These are phyloP conservation scores for Chrysomela aeneicollis DNA, from an alignment of 2,888 invertebrate species.

Conservation along the genomic window DNA sequence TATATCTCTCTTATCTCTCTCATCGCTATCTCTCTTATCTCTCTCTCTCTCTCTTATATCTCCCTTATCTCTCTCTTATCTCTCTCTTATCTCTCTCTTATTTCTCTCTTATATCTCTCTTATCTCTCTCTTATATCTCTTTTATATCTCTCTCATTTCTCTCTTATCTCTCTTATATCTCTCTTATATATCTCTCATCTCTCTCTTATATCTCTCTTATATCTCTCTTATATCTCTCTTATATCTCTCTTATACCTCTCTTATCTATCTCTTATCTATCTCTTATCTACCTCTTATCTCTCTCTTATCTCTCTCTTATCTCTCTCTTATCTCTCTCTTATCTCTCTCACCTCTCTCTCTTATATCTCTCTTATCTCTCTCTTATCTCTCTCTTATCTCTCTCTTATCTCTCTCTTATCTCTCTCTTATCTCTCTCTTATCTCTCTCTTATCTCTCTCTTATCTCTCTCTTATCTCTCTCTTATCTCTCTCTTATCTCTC, in stretches of 20 bases:
- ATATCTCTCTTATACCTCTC: not conserved
- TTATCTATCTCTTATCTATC: not conserved
- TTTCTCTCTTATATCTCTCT: not conserved
- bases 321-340: too few relatives aligned
- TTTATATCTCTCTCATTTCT: too few relatives aligned
- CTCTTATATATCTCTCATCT: not conserved
- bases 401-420: slow-evolving; percentile 8
- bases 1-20: slow-evolving; percentile 5
- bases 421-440: not conserved
- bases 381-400: not conserved
- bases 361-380: not conserved
- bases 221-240: slow-evolving; percentile 5
- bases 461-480: not conserved
- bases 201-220: slow-evolving; percentile 5
- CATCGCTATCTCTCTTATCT: not conserved
- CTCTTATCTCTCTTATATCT: too few relatives aligned
- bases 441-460: not conserved
- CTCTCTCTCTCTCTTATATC: too few relatives aligned
- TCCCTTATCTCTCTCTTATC: not conserved
- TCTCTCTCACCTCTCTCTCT: too few relatives aligned
- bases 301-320: too few relatives aligned
- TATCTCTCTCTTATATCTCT: too few relatives aligned
- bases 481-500: too few relatives aligned
- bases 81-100: not conserved
- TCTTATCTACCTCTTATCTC: not conserved